A percentile compares a stretch with the other conserved stretches of the same genome.
Conservation (phyloP, 2,888 invertebrate species). For the Prosopocoilus inquinatus region DNA sequence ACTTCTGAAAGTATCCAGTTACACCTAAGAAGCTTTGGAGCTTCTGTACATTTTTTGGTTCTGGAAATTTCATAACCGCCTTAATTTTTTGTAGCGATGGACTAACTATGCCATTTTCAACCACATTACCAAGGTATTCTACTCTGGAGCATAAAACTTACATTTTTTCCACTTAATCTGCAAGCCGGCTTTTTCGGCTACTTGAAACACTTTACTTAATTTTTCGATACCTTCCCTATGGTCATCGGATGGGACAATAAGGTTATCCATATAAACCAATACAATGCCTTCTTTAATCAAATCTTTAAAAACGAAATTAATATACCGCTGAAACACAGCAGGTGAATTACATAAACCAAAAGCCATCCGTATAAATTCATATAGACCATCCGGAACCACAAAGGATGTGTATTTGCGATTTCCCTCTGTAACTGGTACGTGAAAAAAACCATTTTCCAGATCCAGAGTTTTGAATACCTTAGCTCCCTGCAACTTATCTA, state of each 20-base stretch:
- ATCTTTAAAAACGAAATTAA: constrained; percentile 33
- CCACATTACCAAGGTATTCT: neutral
- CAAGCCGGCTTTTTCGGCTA: constrained; percentile 27
- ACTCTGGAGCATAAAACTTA: constrained; percentile 33
- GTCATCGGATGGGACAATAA: constrained; percentile 14
- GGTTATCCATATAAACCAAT: neutral
- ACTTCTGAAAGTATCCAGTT: constrained; percentile 42
- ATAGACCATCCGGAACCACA: constrained; percentile 3
- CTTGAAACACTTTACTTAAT: constrained; percentile 28
- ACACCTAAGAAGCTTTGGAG: constrained; percentile 39
- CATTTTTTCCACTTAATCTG: constrained; percentile 41
- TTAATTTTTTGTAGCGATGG: neutral
- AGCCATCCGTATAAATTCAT: constrained; percentile 1
- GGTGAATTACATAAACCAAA: constrained; percentile 11
- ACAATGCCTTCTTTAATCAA: neutral
- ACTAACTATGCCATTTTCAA: too few species aligned
- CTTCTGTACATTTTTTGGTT: constrained; percentile 31
- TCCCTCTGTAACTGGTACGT: neutral
- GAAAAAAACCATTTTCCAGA: constrained; percentile 3
- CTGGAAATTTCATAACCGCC: constrained; percentile 26
- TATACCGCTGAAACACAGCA: constrained; percentile 31
- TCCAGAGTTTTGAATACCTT: constrained; percentile 27
- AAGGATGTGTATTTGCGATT: constrained; percentile 1
- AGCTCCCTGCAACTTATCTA: constrained; percentile 30
- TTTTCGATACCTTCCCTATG: constrained; percentile 28